phyloP scores from a whole-genome alignment of 2,888 invertebrate species.

The Epiblema foenella region DNA sequence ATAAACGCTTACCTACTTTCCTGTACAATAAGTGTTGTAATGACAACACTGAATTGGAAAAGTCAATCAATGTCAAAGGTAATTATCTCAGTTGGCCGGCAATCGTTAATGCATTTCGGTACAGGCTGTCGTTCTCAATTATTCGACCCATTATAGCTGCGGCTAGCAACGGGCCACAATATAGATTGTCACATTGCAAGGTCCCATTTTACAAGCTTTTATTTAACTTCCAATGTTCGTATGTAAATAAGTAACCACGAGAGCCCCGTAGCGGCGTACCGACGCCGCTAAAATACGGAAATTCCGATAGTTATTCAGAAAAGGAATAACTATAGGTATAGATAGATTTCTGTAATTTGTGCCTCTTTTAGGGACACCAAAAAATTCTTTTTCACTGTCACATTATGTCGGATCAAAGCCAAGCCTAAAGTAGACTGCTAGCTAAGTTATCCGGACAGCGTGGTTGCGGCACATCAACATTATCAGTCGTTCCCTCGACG shows the following conservation, averaged over 20 bases:
- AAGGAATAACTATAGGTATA: no score
- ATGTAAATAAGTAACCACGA: not conserved
- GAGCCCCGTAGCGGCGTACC: no score
- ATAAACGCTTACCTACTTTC: not conserved
- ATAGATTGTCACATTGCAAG: not conserved
- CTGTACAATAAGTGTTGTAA: conserved; percentile 10
- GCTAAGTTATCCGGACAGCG: no score
- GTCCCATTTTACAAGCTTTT: not conserved
- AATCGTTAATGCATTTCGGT: conserved; percentile 42
- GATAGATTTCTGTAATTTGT: no score
- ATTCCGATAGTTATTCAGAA: no score
- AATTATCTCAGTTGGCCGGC: conserved; percentile 35
- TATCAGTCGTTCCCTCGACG: no score
- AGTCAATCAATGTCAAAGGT: conserved; percentile 41
- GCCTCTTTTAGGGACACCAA: no score
- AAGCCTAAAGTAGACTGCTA: no score
- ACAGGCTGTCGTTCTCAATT: conserved; percentile 35
- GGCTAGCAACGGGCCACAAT: conserved; percentile 7
- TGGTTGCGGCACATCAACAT: no score
- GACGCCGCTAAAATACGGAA: no score
- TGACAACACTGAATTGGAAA: conserved; percentile 41
- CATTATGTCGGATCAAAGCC: no score
- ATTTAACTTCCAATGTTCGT: not conserved
- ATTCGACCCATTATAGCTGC: conserved; percentile 26
- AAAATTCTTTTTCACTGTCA: no score